Evolutionary conservation across 35 echinoderm and acorn worm genomes (phyloP), one percentile per base, ranked within the genome.

Genomic region (Chiridota heheva): DNA sequence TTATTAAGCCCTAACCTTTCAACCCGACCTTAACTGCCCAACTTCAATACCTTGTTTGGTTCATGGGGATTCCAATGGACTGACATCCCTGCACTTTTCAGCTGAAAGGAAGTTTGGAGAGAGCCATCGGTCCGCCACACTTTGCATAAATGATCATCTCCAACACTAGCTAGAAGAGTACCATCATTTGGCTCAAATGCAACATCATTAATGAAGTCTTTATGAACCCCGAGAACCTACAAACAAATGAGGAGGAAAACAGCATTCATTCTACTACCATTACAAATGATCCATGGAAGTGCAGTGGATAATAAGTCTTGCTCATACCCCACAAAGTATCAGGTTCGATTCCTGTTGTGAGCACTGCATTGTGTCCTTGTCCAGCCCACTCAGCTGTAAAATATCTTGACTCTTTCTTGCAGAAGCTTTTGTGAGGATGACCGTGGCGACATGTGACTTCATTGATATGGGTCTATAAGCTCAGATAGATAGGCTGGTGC

Each of bases 11-110:
- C n/a, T n/a, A n/a, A n/a, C n/a, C n/a, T n/a, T 18, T 20, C 20
- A 27, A 5, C 31, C 6, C 36, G 22, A 18, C 24, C 18, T 24
- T 24, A 0, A n/a, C 4, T 20, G 7, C 2, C 12, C 42, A 7
- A 53, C 26, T 24, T 49, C 39, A 45, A 3, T 67, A 96, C 91
- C 91, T 96, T 96, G 58, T 79, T 90, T 64, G 91, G 91, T n/a
- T 96, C 91, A 34, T 69, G 49, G 32, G 64, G 74, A 67, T 96
- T 88, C 82, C 87, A 96, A 42, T 48, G 68, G 3, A 89, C 86
- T 12, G 91, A 96, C 91, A 96, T 96, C 30, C 91, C 91, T 41
- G 86, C 81, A 36, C 79, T 70, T 41, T 96, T 84, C 22, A 96
- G 67, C 40, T 81, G 57, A 57, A 96, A 96, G 39, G 66, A 43